Conservation (phyloP, 1,140 invertebrate species). For the Drosophila leontia region DNA sequence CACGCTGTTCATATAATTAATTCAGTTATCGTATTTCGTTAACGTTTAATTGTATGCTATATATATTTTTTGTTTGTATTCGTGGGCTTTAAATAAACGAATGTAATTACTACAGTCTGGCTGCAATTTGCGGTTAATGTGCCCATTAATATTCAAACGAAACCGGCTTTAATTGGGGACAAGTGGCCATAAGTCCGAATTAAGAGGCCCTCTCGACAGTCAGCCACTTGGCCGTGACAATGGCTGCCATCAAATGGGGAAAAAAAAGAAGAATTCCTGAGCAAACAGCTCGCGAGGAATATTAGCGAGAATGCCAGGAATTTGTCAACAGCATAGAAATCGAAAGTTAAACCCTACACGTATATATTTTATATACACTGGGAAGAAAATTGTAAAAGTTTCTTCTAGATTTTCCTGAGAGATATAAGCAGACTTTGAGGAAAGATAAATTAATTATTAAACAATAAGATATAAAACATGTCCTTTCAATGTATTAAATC, state of each 20-base stretch:
- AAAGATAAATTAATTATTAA: background rate
- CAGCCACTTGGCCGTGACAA: slow-evolving; percentile 30
- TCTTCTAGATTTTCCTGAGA: background rate
- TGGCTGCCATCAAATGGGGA: slow-evolving; percentile 21
- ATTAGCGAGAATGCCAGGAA: slow-evolving; percentile 67
- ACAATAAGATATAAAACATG: no score
- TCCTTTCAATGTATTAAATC: no score
- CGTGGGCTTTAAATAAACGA: slow-evolving; percentile 13
- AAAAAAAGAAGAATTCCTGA: slow-evolving; percentile 20
- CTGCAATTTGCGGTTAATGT: slow-evolving; percentile 42
- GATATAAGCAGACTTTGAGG: background rate
- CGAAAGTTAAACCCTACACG: slow-evolving; percentile 58
- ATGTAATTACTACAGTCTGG: slow-evolving; percentile 37
- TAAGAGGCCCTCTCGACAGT: slow-evolving; percentile 11
- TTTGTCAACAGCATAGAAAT: slow-evolving; percentile 67
- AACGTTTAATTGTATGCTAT: background rate
- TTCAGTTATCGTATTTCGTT: slow-evolving; percentile 10
- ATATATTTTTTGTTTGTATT: background rate
- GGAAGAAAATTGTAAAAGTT: background rate
- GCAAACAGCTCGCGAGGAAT: slow-evolving; percentile 40
- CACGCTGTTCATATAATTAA: background rate
- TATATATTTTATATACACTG: background rate
- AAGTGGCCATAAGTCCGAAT: slow-evolving; percentile 30
- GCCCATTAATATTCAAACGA: slow-evolving; percentile 42
- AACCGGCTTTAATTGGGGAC: slow-evolving; percentile 28